A percentile compares a stretch with the other conserved stretches of the same genome.
phyloP scores from a whole-genome alignment of 2,888 invertebrate genomes.

The Chesias legatella region DNA sequence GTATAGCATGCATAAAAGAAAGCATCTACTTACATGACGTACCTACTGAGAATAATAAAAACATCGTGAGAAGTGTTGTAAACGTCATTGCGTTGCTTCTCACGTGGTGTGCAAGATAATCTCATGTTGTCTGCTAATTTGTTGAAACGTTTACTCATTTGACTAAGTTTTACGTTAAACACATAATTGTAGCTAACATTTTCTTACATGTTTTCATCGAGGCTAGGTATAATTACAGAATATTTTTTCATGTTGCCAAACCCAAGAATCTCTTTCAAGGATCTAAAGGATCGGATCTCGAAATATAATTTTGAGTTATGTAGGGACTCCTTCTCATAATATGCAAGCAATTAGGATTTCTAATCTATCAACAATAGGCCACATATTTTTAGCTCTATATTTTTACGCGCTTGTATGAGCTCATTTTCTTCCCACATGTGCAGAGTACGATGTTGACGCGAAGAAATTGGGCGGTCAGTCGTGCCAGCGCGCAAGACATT shows the following conservation, averaged over 20 bases:
- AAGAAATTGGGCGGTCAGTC: conserved; percentile 66
- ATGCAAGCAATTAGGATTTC: conserved; percentile 16
- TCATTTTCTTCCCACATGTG: conserved; percentile 43
- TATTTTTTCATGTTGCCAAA: too few relatives aligned
- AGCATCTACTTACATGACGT: conserved; percentile 29
- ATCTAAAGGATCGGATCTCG: too few relatives aligned
- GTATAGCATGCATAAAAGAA: conserved; percentile 12
- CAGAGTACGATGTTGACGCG: conserved; percentile 41
- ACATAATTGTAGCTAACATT: neutral
- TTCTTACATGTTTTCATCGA: too few relatives aligned
- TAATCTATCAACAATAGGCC: conserved; percentile 29
- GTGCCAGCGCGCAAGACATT: conserved; percentile 54
- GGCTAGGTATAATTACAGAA: too few relatives aligned
- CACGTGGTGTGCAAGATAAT: conserved; percentile 31
- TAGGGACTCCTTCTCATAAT: too few relatives aligned
- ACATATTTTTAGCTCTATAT: conserved; percentile 37
- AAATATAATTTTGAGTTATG: too few relatives aligned
- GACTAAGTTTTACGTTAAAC: neutral
- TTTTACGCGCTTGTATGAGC: conserved; percentile 27
- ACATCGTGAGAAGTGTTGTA: conserved; percentile 43
- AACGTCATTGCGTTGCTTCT: conserved; percentile 28
- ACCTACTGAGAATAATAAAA: conserved; percentile 34
- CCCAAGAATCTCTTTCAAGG: too few relatives aligned
- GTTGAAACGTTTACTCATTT: conserved; percentile 2
- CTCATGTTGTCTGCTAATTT: conserved; percentile 7